These are phyloP conservation scores for Boloria selene DNA, from an alignment of 2,888 invertebrate genomes.

Conservation along the genomic window DNA sequence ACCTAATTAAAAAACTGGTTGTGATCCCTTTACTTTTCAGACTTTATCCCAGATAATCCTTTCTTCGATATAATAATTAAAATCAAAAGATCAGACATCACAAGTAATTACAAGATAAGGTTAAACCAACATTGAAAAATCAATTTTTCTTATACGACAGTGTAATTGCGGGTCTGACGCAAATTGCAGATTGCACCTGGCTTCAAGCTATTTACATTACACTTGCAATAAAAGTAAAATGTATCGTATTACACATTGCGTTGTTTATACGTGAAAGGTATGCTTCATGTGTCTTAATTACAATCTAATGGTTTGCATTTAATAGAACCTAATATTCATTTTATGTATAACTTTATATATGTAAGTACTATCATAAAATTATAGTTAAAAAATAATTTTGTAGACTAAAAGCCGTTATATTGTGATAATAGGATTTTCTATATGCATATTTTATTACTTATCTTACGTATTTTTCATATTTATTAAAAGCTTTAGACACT, in stretches of 20 bases:
- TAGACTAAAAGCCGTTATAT: too few species aligned
- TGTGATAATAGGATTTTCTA: too few species aligned
- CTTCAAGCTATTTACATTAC: slow-evolving; percentile 60
- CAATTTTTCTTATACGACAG: slow-evolving; percentile 70
- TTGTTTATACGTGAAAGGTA: slow-evolving; percentile 18
- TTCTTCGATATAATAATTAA: slow-evolving; percentile 19
- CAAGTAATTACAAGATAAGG: slow-evolving; percentile 45
- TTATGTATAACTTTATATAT: too few species aligned
- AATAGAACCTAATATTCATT: neutral
- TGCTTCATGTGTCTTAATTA: slow-evolving; percentile 15
- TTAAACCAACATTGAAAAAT: slow-evolving; percentile 73
- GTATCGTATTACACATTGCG: slow-evolving; percentile 5
- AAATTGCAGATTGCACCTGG: slow-evolving; percentile 78
- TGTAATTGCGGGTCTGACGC: slow-evolving; percentile 69
- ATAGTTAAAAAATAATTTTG: too few species aligned
- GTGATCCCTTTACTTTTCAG: too few species aligned
- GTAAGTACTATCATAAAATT: too few species aligned
- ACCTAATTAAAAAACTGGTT: too few species aligned
- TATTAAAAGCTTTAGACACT: too few species aligned
- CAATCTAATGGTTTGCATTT: slow-evolving; percentile 9
- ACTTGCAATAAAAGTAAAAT: slow-evolving; percentile 20
- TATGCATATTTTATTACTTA: too few species aligned
- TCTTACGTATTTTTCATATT: too few species aligned
- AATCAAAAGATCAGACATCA: slow-evolving; percentile 33
- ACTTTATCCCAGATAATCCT: neutral